Conservation (phyloP, 2,797 vertebrate genomes). For the Synanceia verrucosa region DNA sequence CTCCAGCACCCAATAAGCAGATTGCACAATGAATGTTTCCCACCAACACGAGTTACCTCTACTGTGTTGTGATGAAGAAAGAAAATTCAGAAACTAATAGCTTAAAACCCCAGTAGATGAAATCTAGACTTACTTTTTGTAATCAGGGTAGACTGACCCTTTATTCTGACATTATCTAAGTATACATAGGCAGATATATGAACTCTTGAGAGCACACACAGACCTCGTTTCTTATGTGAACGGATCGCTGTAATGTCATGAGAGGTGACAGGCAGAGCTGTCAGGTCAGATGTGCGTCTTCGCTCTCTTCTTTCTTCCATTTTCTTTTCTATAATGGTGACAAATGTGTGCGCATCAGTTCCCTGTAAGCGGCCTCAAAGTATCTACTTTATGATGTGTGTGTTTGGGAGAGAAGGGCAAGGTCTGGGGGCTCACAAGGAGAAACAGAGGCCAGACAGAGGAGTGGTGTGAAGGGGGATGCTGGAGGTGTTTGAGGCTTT, state of each 20-base stretch:
- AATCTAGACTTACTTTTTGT: neutral
- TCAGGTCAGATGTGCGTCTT: constrained; percentile 58
- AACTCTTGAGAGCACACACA: neutral
- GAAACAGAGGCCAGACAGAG: constrained; percentile 11
- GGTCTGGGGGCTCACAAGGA: constrained; percentile 19
- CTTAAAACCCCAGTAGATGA: neutral
- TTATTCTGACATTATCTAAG: neutral
- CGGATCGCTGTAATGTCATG: constrained; percentile 53
- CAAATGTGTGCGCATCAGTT: constrained; percentile 2
- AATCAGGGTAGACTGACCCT: neutral
- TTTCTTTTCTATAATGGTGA: constrained; percentile 35
- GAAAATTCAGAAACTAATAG: neutral
- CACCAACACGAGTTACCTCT: neutral
- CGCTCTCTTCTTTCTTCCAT: neutral
- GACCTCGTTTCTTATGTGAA: constrained; percentile 19
- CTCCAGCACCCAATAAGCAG: neutral
- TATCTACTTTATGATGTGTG: constrained; percentile 10
- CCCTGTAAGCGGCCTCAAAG: constrained; percentile 18
- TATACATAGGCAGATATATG: neutral
- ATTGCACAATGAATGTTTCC: neutral
- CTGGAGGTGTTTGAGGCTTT: constrained; percentile 42
- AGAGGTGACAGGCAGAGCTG: constrained; percentile 64
- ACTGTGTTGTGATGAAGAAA: neutral
- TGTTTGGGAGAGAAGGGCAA: constrained; percentile 23
- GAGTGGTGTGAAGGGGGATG: constrained; percentile 31